These are phyloP conservation scores for Notarius quadriscutis DNA, from an alignment of 2,113 vertebrate species.

Conservation along the genomic window DNA sequence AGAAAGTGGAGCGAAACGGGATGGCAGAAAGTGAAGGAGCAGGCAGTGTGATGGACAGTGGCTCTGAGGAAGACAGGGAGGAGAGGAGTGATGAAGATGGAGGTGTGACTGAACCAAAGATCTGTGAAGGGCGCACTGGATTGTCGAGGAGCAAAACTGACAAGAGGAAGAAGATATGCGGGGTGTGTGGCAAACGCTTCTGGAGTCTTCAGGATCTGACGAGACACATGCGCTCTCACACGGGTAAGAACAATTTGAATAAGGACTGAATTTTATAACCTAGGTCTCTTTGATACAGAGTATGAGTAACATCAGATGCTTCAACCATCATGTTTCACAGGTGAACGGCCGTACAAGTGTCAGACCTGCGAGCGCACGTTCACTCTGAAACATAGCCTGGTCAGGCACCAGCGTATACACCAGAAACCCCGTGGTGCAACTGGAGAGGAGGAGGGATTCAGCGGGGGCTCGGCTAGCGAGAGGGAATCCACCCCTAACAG, in stretches of 20 bases:
- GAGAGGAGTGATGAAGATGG: slow-evolving; percentile 80
- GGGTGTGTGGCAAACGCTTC: slow-evolving; percentile 92
- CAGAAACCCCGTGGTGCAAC: slow-evolving; percentile 71
- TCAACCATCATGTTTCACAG: slow-evolving; percentile 55
- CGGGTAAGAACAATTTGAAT: slow-evolving; percentile 74
- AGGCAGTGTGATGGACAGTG: slow-evolving; percentile 62
- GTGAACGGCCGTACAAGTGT: slow-evolving; percentile 86
- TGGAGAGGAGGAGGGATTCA: slow-evolving; percentile 71
- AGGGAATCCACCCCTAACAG: slow-evolving; percentile 48
- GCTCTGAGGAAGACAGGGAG: slow-evolving; percentile 80
- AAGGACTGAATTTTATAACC: background rate
- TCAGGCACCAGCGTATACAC: slow-evolving; percentile 87
- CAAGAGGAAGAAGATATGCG: slow-evolving; percentile 98
- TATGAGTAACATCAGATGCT: background rate
- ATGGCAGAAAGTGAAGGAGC: slow-evolving; percentile 70
- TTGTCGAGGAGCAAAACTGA: slow-evolving; percentile 77
- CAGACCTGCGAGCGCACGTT: slow-evolving; percentile 88
- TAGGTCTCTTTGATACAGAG: background rate
- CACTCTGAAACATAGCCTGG: slow-evolving; percentile 87
- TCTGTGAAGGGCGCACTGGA: slow-evolving; percentile 66
- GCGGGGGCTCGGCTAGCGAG: slow-evolving; percentile 68
- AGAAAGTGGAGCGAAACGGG: slow-evolving; percentile 59
- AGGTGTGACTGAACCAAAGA: slow-evolving; percentile 79
- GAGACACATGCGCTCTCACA: slow-evolving; percentile 95
- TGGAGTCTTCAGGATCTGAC: slow-evolving; percentile 99